Conservation (phyloP, 53 echinoderm and acorn worm genomes). For the Holothuria leucospilota region DNA sequence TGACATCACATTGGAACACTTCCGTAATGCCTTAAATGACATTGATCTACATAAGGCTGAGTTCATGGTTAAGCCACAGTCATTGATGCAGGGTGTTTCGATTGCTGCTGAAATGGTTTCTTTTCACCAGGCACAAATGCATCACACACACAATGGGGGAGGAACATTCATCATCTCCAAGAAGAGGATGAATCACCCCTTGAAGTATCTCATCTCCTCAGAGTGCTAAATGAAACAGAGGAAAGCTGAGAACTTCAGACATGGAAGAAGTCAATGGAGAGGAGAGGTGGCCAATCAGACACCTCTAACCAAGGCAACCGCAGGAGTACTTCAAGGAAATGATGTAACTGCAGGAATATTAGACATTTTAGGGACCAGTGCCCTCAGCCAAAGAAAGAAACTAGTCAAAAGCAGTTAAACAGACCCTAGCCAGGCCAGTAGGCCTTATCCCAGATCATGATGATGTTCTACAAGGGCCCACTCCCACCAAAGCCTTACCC, state of each 20-base stretch:
- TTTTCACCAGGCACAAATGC: slow-evolving; percentile 14
- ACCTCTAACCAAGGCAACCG: no score
- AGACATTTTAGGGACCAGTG: no score
- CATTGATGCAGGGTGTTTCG: background rate
- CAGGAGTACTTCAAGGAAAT: no score
- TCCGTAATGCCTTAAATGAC: slow-evolving; percentile 1
- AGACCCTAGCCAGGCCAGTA: no score
- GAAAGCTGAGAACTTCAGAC: background rate
- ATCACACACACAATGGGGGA: no score
- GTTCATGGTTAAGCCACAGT: slow-evolving; percentile 14
- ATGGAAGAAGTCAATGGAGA: background rate
- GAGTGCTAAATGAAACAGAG: background rate
- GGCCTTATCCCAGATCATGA: no score
- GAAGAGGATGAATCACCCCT: background rate
- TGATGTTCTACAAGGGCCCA: no score
- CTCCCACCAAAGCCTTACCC: no score
- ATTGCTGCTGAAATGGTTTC: slow-evolving; percentile 27
- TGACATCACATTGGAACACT: slow-evolving; percentile 15
- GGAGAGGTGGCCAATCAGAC: no score
- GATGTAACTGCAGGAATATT: no score
- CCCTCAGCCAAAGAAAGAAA: no score
- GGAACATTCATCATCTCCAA: background rate
- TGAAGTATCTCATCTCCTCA: background rate
- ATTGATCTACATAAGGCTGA: slow-evolving; percentile 8
- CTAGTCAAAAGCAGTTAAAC: no score